Conservation (phyloP, 2,797 vertebrate genomes). For the Rhynchonycteris naso region DNA sequence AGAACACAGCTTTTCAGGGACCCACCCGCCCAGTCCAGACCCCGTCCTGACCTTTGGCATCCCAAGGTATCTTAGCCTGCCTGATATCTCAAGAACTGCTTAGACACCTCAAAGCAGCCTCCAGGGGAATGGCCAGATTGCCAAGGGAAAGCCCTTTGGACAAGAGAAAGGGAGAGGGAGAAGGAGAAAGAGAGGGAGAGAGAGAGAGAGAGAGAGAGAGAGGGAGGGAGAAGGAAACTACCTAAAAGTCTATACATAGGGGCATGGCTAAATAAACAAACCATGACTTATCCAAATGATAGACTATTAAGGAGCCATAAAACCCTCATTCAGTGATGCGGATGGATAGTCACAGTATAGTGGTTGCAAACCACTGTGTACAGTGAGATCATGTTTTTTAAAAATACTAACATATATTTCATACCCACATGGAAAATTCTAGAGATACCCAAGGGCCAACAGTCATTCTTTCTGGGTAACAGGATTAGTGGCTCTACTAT, state of each 20-base stretch:
- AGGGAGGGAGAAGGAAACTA: background rate
- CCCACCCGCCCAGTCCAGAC: background rate
- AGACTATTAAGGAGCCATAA: background rate
- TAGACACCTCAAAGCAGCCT: background rate
- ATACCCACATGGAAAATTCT: constrained; percentile 58
- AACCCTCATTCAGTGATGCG: background rate
- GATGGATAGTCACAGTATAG: background rate
- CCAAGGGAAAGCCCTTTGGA: background rate
- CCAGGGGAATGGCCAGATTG: background rate
- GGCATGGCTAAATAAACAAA: background rate
- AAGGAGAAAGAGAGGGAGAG: background rate
- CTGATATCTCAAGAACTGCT: background rate
- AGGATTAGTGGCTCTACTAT: constrained; percentile 60
- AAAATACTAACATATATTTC: constrained; percentile 20
- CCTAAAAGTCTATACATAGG: background rate
- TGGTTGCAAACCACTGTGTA: background rate
- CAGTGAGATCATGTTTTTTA: background rate
- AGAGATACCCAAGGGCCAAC: constrained; percentile 35
- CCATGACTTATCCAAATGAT: background rate
- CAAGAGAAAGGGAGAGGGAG: background rate
- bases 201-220: too few relatives aligned
- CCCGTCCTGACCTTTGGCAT: background rate
- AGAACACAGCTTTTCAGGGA: background rate
- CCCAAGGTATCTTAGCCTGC: background rate
- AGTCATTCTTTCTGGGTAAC: constrained; percentile 47